Evolutionary conservation across 2,113 vertebrate genomes (phyloP).

Genomic region (Colinus virginianus): DNA sequence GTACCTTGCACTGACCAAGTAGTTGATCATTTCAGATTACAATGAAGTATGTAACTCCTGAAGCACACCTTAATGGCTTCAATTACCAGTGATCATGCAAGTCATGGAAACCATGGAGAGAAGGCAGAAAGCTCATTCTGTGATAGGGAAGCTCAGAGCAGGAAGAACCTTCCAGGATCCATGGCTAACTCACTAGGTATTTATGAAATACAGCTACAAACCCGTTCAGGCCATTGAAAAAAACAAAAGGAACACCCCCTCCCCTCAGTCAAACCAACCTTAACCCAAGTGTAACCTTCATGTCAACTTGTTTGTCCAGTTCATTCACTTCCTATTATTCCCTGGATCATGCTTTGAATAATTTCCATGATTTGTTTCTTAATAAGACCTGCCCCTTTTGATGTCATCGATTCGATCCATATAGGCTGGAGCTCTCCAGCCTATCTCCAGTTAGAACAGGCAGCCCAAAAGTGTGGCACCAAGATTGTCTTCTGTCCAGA

Average conservation of each 20-base stretch:
- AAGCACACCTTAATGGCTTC: conserved; percentile 18
- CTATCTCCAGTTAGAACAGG: not conserved
- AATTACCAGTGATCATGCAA: not conserved
- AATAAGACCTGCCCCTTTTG: conserved; percentile 50
- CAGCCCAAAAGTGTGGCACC: not conserved
- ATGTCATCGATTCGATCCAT: conserved; percentile 24
- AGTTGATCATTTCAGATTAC: not conserved
- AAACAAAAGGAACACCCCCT: rapidly evolving
- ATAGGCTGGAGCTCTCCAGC: conserved; percentile 55
- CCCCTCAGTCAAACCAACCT: not conserved
- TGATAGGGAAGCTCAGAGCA: not conserved
- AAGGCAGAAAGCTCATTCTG: not conserved
- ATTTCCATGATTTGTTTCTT: not conserved
- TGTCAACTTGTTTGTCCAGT: conserved; percentile 42
- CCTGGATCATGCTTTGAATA: conserved; percentile 39
- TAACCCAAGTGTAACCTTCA: not conserved
- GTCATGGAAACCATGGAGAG: not conserved
- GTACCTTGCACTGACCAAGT: not conserved
- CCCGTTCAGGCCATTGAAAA: not conserved
- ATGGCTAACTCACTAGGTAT: rapidly evolving
- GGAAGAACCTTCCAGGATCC: not conserved
- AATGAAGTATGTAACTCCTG: not conserved
- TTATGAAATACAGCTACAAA: not conserved
- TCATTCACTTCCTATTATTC: conserved; percentile 45
- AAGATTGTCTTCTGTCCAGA: not conserved